Percentiles rank a stretch among this genome's conserved stretches.
Conservation (phyloP, 2,888 invertebrate species). For the Yponomeuta cagnagella region DNA sequence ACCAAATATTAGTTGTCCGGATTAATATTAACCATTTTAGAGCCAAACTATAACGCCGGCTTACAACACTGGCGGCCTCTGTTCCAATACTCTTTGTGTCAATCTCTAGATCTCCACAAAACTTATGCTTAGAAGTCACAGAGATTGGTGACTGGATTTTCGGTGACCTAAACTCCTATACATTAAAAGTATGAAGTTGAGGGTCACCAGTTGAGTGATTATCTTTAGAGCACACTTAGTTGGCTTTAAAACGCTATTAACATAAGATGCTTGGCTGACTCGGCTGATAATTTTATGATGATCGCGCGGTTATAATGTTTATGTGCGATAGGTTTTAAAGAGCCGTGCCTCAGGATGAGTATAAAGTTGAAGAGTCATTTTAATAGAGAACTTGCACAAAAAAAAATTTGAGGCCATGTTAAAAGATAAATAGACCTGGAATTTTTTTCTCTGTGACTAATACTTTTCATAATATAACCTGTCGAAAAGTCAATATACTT, state of each 20-base stretch:
- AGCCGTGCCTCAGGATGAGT: background rate
- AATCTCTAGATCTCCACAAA: background rate
- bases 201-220: background rate
- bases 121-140: background rate
- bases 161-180: background rate
- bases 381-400: too few species aligned
- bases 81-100: background rate
- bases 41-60: background rate
- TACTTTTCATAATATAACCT: too few species aligned
- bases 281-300: constrained; percentile 5
- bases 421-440: too few species aligned
- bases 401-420: too few species aligned
- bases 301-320: background rate
- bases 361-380: background rate
- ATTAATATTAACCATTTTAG: constrained; percentile 50
- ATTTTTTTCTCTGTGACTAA: too few species aligned
- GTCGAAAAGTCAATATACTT: too few species aligned
- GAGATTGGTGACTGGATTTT: background rate
- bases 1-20: constrained; percentile 72
- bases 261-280: constrained; percentile 16
- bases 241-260: constrained; percentile 14
- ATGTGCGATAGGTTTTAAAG: background rate
- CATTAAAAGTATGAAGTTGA: background rate
- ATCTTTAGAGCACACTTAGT: background rate
- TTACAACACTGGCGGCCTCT: background rate